Evolutionary conservation across 2,888 invertebrate genomes (phyloP).

Genomic region (Troilus luridus): DNA sequence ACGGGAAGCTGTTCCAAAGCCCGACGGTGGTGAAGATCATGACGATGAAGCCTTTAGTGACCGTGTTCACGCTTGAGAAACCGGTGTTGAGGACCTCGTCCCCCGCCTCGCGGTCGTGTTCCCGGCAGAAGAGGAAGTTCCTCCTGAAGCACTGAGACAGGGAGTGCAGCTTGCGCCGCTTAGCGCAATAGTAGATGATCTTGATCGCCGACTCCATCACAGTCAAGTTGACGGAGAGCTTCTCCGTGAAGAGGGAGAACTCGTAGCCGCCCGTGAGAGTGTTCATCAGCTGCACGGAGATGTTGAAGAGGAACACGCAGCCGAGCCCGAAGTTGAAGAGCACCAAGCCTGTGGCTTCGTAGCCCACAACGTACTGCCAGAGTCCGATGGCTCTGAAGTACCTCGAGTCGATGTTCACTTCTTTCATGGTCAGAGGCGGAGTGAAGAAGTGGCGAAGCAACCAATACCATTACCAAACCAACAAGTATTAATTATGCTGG

Average conservation of each 20-base stretch:
- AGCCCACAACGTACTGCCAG: constrained; percentile 62
- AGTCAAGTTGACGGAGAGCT: constrained; percentile 63
- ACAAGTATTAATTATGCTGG: background rate
- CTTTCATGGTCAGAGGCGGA: background rate
- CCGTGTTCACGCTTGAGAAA: constrained; percentile 54
- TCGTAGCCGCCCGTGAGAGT: constrained; percentile 58
- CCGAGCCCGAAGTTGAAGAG: constrained; percentile 53
- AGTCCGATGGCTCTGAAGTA: constrained; percentile 61
- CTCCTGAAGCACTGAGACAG: constrained; percentile 51
- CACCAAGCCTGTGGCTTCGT: constrained; percentile 25
- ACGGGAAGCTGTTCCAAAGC: constrained; percentile 62
- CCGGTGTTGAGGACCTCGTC: constrained; percentile 49
- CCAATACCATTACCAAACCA: background rate
- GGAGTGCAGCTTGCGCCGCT: constrained; percentile 51
- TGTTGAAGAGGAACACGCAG: constrained; percentile 54
- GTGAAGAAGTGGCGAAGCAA: background rate
- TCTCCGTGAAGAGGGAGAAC: constrained; percentile 62
- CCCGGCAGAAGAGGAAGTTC: constrained; percentile 56
- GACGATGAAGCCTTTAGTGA: constrained; percentile 61
- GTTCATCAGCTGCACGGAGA: constrained; percentile 58
- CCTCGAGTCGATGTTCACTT: constrained; percentile 50
- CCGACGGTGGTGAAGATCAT: constrained; percentile 63
- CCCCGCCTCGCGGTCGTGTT: constrained; percentile 25
- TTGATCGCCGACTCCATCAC: constrained; percentile 62
- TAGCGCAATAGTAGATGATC: constrained; percentile 61